These are phyloP conservation scores for Osmoderma eremita DNA, from an alignment of 2,888 invertebrate species.

Conservation along the genomic window DNA sequence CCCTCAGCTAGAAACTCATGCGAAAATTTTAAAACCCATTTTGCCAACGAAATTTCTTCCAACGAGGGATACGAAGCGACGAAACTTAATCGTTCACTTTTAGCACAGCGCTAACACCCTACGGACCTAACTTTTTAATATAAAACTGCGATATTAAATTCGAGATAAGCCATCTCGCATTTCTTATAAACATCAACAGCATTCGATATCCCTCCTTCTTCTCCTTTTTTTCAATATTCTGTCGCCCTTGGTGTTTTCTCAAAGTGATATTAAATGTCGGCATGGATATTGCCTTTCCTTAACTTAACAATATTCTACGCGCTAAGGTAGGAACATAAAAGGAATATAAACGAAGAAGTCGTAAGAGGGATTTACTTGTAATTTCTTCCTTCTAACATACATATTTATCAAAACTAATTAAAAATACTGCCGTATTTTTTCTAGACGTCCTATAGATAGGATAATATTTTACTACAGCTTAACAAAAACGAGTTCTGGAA, in stretches of 20 bases:
- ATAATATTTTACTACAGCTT: too few species aligned
- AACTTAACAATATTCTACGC: slow-evolving; percentile 17
- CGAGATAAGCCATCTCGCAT: slow-evolving; percentile 35
- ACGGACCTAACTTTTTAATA: slow-evolving; percentile 39
- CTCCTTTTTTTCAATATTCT: slow-evolving; percentile 36
- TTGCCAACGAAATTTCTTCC: slow-evolving; percentile 1
- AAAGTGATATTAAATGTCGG: slow-evolving; percentile 44
- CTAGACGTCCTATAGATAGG: too few species aligned
- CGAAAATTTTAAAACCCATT: slow-evolving; percentile 5
- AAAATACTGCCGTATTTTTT: too few species aligned
- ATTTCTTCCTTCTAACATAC: slow-evolving; percentile 8
- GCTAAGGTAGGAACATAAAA: not conserved
- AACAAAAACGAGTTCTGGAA: too few species aligned
- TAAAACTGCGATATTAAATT: slow-evolving; percentile 43
- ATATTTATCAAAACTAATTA: too few species aligned
- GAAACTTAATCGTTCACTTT: slow-evolving; percentile 33
- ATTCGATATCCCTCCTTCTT: slow-evolving; percentile 31
- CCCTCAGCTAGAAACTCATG: not conserved
- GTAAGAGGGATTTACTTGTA: slow-evolving; percentile 1
- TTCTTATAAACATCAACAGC: slow-evolving; percentile 39
- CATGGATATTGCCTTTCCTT: slow-evolving; percentile 40
- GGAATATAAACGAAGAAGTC: not conserved
- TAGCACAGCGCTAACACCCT: slow-evolving; percentile 34
- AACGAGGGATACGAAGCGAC: not conserved
- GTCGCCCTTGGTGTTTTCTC: slow-evolving; percentile 36